Percentiles rank a stretch among this genome's conserved stretches.
phyloP scores from a whole-genome alignment of 1,140 invertebrate genomes.

The Trinorchestia longiramus region DNA sequence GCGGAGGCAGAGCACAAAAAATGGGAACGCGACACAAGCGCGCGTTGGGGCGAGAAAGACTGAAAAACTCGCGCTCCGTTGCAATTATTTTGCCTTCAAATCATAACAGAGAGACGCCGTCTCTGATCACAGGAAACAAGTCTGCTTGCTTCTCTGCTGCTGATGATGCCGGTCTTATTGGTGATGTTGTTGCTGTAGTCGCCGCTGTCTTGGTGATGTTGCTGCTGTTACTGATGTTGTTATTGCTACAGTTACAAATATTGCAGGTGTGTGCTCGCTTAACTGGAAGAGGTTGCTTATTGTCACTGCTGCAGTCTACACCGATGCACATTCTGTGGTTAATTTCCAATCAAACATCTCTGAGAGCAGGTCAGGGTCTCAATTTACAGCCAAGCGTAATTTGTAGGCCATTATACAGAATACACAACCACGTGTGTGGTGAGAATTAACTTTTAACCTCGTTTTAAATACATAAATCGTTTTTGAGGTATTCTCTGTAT shows the following conservation, averaged over 20 bases:
- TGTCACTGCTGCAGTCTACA: too few relatives aligned
- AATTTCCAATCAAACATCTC: too few relatives aligned
- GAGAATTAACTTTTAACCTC: too few relatives aligned
- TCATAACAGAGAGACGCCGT: conserved; percentile 15
- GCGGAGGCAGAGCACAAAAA: background rate
- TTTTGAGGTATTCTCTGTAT: too few relatives aligned
- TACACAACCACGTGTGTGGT: too few relatives aligned
- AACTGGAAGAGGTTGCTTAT: too few relatives aligned
- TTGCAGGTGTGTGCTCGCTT: background rate
- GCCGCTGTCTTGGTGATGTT: background rate
- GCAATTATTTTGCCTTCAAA: conserved; percentile 28
- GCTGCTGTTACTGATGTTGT: background rate
- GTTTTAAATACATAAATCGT: too few relatives aligned
- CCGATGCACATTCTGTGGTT: too few relatives aligned
- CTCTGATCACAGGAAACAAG: conserved; percentile 19
- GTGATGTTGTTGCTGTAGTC: background rate
- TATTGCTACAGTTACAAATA: background rate
- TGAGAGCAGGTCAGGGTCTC: too few relatives aligned
- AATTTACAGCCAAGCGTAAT: too few relatives aligned
- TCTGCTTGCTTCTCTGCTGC: background rate
- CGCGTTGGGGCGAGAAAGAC: background rate
- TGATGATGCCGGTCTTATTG: background rate
- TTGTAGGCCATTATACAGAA: too few relatives aligned
- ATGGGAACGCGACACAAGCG: background rate
- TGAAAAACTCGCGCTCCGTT: background rate